These are phyloP conservation scores for Podarcis muralis DNA, from an alignment of 2,113 vertebrate species.

Conservation along the genomic window DNA sequence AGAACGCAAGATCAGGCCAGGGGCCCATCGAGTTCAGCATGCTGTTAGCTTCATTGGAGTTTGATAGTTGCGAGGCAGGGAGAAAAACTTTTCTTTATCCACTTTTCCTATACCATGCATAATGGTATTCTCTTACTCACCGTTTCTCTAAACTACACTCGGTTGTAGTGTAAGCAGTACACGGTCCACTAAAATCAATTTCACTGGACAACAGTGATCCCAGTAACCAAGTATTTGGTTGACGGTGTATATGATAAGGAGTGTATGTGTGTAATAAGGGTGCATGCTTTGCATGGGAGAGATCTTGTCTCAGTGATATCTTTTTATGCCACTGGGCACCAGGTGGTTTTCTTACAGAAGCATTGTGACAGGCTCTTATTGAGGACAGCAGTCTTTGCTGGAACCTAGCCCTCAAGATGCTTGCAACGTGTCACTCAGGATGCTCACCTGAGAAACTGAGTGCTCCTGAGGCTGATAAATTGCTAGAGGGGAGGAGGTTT, in stretches of 20 bases:
- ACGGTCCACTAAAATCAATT: neutral
- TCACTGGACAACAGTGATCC: too few species aligned
- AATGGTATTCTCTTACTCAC: too few species aligned
- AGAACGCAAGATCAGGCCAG: too few species aligned
- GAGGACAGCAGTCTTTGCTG: neutral
- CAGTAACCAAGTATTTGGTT: neutral
- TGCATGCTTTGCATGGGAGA: neutral
- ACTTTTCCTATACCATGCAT: too few species aligned
- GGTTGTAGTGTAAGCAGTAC: neutral
- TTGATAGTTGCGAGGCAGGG: too few species aligned
- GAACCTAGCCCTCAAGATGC: neutral
- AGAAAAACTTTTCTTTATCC: too few species aligned
- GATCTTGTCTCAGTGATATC: neutral
- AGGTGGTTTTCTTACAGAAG: neutral
- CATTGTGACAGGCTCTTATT: neutral
- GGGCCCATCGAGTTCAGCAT: too few species aligned
- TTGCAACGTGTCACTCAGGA: neutral
- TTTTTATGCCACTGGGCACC: neutral
- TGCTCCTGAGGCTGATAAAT: neutral
- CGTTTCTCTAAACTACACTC: too few species aligned
- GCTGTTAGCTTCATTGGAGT: too few species aligned
- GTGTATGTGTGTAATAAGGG: neutral
- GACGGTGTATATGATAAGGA: neutral
- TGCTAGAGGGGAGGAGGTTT: neutral
- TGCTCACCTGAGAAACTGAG: neutral